Evolutionary conservation across 2,113 vertebrate genomes (phyloP), one percentile per base, ranked within the genome.

Genomic region (Melospiza melodia): DNA sequence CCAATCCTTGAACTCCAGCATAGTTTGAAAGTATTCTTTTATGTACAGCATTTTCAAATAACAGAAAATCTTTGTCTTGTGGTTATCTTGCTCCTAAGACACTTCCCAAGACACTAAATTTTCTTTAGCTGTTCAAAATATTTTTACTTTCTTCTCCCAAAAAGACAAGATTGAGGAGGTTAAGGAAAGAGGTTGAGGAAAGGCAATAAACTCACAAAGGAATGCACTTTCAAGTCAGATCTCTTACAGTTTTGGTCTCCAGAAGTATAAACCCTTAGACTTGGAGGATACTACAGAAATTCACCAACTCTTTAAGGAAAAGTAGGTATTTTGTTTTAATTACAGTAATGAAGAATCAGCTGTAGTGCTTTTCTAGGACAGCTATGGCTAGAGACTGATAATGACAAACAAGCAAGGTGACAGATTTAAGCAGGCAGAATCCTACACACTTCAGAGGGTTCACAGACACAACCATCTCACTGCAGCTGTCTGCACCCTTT

Each of bases 71-170:
- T 80, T 27, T 67, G 49, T 55, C 46, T 21, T 57, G 37, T 43
- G 63, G 46, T 80, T 83, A 87, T 51, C 67, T 88, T 25, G 24
- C 16, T 91, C 67, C 78, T 62, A 93, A 73, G 58, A 92, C 25
- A 72, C 62, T 41, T 90, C 25, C 41, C 41, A 79, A 83, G 37
- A 62, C 49, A 71, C 35, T 55, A 79, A 24, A 76, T 73, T 62
- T 71, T 69, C 28, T 62, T 88, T 39, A 33, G 27, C 18, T 63
- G 23, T 43, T 74, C 15, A 3, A 81, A 84, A 48, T 55, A 65
- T 41, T 92, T 80, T 86, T 59, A 93, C 12, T 51, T 94, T 84
- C 33, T 74, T 77, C 65, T 51, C 63, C 28, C 44, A 30, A 76
- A 76, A 89, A 82, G 58, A 79, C 41, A 84, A 65, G 35, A 77